Base-by-base conservation (phyloP, 2,888 invertebrate genomes). In the Lochmaea capreae region DNA sequence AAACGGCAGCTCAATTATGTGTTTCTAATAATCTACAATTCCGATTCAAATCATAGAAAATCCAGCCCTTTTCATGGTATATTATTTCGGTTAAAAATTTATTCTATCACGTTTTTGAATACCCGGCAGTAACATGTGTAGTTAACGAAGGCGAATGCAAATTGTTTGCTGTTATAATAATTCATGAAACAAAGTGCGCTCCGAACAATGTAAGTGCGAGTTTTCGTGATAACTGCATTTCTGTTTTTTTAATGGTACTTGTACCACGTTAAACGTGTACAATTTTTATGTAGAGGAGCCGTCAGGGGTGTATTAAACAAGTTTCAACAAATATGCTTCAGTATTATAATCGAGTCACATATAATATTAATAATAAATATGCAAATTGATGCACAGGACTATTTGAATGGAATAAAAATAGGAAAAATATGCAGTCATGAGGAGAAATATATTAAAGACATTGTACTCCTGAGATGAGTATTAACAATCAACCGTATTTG, bases 81-180 rank as follows among this genome's bases (percentile, higher is more conserved):
- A 54, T 52, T 18, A 16, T 54, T 16, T 9, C 46, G 46, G 5
- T 46, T 4, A 54, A 54, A 54, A 18, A 54, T 54, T 65, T 22
- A 65, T 65, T 46, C 6, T 18, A 26, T 65, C 52, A 65, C 16
- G 33, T 39, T 33, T 0, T 14, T 57, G 16, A 58, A 67, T 46
- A 67, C 52, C 14, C 42, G 63, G 52, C 18, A 18, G 69, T 63
- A 65, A 69, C 66, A 68, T 70, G 72, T 78, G 76, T 75, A 74
- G 66, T 65, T 72, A 76, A 58, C 67, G 73, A 72, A 75, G 70
- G 72, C 62, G 74, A 73, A 78, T 77, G 72, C 72, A 76, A 77
- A 77, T 78, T 76, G 76, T 73, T 65, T 70, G 68, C 72, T 62
- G 69, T 63, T 72, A 74, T 76, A 71, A 76, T 76, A 73, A 77